Evolutionary conservation across 1,140 invertebrate species (phyloP).

Genomic region (Anoplolepis gracilipes): DNA sequence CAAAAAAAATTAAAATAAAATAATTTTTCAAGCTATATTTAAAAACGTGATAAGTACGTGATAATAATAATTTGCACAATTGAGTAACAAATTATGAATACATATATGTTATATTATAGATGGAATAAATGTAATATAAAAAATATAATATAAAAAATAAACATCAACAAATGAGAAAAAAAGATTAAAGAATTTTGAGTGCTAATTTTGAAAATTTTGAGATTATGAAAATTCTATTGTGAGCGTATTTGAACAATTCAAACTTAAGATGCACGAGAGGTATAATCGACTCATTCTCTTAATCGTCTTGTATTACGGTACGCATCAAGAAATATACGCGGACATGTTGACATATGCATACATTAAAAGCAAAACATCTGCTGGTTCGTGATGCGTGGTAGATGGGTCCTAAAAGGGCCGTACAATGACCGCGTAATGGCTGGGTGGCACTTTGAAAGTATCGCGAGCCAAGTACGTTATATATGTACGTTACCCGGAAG

Average conservation of each 20-base stretch:
- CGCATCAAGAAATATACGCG: slow-evolving; percentile 71
- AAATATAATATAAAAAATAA: neutral
- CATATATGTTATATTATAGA: neutral
- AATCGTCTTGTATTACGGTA: slow-evolving; percentile 49
- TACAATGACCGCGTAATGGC: slow-evolving; percentile 65
- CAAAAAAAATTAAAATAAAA: neutral
- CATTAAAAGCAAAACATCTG: slow-evolving; percentile 82
- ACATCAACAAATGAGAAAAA: neutral
- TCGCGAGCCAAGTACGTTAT: neutral
- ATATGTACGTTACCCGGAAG: slow-evolving; percentile 52
- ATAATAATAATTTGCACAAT: neutral
- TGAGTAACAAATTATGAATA: neutral
- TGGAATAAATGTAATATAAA: neutral
- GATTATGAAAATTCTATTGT: neutral
- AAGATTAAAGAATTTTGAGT: neutral
- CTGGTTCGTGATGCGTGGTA: slow-evolving; percentile 71
- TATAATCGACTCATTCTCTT: neutral
- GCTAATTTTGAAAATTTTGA: neutral
- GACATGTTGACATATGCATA: slow-evolving; percentile 81
- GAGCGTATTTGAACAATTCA: neutral
- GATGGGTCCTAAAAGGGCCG: slow-evolving; percentile 73
- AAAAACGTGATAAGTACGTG: neutral
- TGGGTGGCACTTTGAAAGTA: slow-evolving; percentile 74
- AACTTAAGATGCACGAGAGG: neutral
- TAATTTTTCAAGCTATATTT: neutral